Base-by-base conservation (phyloP, 2,888 invertebrate species). In the Pollenia labialis region DNA sequence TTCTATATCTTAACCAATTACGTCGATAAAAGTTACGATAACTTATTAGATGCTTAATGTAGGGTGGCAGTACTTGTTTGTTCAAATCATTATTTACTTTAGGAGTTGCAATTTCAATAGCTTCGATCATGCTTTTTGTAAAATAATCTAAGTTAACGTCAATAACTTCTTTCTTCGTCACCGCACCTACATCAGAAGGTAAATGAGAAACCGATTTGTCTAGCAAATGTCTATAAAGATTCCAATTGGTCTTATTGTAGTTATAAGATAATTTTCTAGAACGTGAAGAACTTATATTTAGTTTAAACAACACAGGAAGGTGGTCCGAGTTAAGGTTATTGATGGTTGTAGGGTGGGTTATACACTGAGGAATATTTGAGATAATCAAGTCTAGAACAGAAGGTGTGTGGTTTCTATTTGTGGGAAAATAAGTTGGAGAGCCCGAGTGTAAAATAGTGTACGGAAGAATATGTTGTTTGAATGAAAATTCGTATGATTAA, bases 371-470 rank as follows among this genome's bases (percentile, higher is more conserved):
- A 16, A 68, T 52, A 69, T 81, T 84, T 32, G 76, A 80, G 4
- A 85, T 44, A 4, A 72, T 18, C 32, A 84, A 18, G 56, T 84
- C 77, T 7, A 44, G 4, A 7, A 44, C 9, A 7, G 44, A 44
- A 4, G 44, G 44, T 44, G 44, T 44, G 4, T 14, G 46, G 40
- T 66, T 77, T 12, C 64, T 50, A 56, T 56, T 18, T 23, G 54
- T 42, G 12, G 87, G 77, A 54, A 85, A 54, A 64, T 85, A 84
- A 42, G 84, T 85, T 2, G 79, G 80, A 52, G 48, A 46, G 11
- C 40, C 58, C 0, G 79, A 14, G 44, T 71, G 50, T 23, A 62
- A 18, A n/a, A 87, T 75, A 10, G 50, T 50, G 18, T 80, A 66
- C 9, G 79, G 79, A 42, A 81, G 71, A 12, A 58, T 48, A 46